Evolutionary conservation across 2,888 invertebrate species (phyloP), one percentile per base, ranked within the genome.

Genomic region (Drepanosiphum platanoidis): DNA sequence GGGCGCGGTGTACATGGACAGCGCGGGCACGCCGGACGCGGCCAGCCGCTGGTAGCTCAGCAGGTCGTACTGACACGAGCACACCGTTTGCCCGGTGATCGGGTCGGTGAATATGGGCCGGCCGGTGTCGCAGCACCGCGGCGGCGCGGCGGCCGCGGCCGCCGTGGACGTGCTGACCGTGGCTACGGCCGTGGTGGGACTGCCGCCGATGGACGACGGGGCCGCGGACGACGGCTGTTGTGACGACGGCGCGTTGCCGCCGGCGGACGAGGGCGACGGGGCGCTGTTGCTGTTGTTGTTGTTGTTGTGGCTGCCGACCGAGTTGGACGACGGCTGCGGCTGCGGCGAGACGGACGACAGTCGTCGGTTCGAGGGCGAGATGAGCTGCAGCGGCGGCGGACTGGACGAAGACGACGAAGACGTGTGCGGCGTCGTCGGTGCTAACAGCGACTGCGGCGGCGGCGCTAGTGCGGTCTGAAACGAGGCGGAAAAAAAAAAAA

Each of bases 71-170:
- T 96, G 96, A 91, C 96, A 96, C 88, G 96, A 96, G 91, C 96
- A 96, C 87, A 96, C 94, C 86, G 94, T 95, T 90, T 96, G 95
- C 84, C 96, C 96, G 88, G 95, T 95, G 88, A 96, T 92, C 71
- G 96, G 96, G 91, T 96, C 96, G 89, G 95, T 95, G 91, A 95
- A 96, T 90, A 97, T 93, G 87, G 96, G 94, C 89, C 97, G 93
- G 88, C 97, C 97, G 88, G 96, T 96, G 92, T 97, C 96, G 91
- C 97, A 96, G 92, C 97, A 96, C 88, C 96, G 89, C 87, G 87
- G 78, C 7, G 68, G 86, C 39, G 84, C 61, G 86, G 90, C 89
- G 66, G 90, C 90, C 86, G 90, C 90, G 87, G 90, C 90, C 89
- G 90, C 90, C 34, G 87, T 86, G 82, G 89, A 89, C 83, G 89